These are phyloP conservation scores for Barnardius zonarius DNA, from an alignment of 2,113 vertebrate genomes.

Conservation along the genomic window DNA sequence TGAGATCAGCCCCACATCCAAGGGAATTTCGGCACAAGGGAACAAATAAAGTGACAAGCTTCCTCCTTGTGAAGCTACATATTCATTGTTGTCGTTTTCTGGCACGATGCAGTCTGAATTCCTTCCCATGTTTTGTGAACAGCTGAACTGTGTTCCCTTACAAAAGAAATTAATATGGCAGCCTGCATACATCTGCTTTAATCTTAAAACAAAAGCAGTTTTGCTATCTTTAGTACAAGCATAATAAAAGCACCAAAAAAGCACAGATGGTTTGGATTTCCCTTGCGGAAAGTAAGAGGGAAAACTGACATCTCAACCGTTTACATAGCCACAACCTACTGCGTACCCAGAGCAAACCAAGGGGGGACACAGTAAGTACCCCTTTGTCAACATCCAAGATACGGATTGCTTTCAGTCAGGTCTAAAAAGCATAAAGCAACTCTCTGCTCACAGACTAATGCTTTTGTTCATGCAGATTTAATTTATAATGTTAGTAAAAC, in stretches of 20 bases:
- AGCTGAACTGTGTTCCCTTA: constrained; percentile 45
- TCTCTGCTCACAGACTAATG: neutral
- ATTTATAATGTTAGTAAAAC: constrained; percentile 14
- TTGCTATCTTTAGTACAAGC: constrained; percentile 34
- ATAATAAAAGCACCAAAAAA: constrained; percentile 42
- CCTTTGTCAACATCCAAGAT: constrained; percentile 20
- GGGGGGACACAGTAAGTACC: neutral
- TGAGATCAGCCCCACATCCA: neutral
- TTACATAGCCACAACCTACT: constrained; percentile 13
- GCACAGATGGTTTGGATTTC: constrained; percentile 71
- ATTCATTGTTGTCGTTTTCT: neutral
- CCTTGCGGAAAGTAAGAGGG: constrained; percentile 21
- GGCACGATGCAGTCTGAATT: neutral
- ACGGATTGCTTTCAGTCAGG: neutral
- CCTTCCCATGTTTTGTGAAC: constrained; percentile 48
- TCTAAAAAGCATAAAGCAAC: neutral
- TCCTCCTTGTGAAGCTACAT: neutral
- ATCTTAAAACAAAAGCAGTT: constrained; percentile 71
- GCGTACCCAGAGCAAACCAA: neutral
- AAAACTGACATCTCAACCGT: constrained; percentile 51
- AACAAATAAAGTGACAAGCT: constrained; percentile 43
- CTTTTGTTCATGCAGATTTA: constrained; percentile 8
- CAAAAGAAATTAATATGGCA: constrained; percentile 66
- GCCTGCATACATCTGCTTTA: constrained; percentile 65
- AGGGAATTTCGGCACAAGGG: neutral